Evolutionary conservation across 2,888 invertebrate species (phyloP).

Genomic region (Heliconius ismenius): DNA sequence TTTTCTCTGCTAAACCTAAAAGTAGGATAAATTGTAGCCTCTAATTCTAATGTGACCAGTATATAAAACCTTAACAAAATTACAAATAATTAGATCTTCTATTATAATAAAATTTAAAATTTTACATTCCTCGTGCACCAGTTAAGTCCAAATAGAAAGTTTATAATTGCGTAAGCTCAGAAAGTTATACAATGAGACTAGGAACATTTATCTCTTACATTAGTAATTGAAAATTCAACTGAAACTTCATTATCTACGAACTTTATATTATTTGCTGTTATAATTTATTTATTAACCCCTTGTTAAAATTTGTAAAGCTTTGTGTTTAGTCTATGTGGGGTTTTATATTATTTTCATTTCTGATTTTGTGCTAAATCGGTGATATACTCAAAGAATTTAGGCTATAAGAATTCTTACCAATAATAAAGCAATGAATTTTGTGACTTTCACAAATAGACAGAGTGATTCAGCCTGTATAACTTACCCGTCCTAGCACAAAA

Average conservation of each 20-base stretch:
- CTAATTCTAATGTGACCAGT: too few species aligned
- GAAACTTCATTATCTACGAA: conserved; percentile 2
- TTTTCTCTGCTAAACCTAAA: too few species aligned
- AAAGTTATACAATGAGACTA: conserved; percentile 11
- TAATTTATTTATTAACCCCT: background rate
- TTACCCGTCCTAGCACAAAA: too few species aligned
- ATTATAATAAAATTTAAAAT: background rate
- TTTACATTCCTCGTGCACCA: background rate
- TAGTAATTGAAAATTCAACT: conserved; percentile 14
- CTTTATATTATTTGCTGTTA: conserved; percentile 7
- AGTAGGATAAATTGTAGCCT: too few species aligned
- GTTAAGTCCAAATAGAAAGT: conserved; percentile 21
- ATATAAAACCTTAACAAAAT: background rate
- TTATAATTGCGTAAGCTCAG: conserved; percentile 21
- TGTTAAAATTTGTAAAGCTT: background rate
- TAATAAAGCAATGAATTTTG: too few species aligned
- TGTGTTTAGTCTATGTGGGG: background rate
- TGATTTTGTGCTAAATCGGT: background rate
- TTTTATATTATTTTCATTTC: background rate
- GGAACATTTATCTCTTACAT: conserved; percentile 16
- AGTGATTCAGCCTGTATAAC: too few species aligned
- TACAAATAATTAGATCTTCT: conserved; percentile 1
- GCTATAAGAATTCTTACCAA: too few species aligned
- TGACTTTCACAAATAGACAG: too few species aligned
- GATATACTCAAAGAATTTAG: background rate